phyloP scores from a whole-genome alignment of 2,797 vertebrate species.

The Spinus olivaceus region DNA sequence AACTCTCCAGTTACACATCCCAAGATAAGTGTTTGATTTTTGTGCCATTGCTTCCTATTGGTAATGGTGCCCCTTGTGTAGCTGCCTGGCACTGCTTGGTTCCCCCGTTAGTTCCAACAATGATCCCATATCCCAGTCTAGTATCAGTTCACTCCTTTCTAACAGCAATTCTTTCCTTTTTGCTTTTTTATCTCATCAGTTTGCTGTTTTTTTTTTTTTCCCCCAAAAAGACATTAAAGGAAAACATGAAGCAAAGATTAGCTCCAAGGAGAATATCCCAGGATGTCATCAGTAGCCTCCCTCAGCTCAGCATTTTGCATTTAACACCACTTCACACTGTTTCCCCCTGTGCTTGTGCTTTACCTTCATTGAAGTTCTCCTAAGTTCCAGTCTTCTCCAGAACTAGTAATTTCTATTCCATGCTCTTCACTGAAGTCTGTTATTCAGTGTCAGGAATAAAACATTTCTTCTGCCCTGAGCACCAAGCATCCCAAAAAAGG shows the following conservation, averaged over 20 bases:
- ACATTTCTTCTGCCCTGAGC: not conserved
- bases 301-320: too few species aligned
- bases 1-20: not conserved
- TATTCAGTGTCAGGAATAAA: not conserved
- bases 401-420: not conserved
- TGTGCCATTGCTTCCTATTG: not conserved
- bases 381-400: not conserved
- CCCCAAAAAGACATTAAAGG: not conserved
- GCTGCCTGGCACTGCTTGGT: rapidly evolving
- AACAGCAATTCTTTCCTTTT: not conserved
- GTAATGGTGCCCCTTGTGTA: not conserved
- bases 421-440: not conserved
- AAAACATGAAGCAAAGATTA: not conserved
- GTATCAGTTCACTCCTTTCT: not conserved
- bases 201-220: not conserved
- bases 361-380: not conserved
- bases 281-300: not conserved
- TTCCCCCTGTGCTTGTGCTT: not conserved
- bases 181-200: not conserved
- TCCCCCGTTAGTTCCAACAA: not conserved
- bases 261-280: not conserved
- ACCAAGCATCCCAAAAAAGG: not conserved
- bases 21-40: not conserved
- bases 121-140: not conserved
- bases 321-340: not conserved